Evolutionary conservation across 2,888 invertebrate genomes (phyloP).

Genomic region (Apocheima hispidaria): DNA sequence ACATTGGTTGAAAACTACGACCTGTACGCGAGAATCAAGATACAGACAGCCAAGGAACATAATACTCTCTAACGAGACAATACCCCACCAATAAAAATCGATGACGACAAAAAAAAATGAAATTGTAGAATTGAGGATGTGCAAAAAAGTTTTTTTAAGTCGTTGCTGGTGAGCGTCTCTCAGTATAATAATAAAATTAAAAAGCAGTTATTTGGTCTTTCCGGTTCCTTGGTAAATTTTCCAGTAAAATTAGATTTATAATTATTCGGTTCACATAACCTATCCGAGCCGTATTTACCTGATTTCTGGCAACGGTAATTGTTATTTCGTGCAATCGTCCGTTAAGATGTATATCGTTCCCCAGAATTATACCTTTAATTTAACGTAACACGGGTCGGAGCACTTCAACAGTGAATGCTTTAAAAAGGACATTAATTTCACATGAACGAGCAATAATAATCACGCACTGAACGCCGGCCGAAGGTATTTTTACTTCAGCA

Average conservation of each 20-base stretch:
- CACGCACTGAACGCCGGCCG: slow-evolving; percentile 42
- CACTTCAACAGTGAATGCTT: slow-evolving; percentile 36
- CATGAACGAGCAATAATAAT: slow-evolving; percentile 62
- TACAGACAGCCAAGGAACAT: too few species aligned
- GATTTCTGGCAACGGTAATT: slow-evolving; percentile 38
- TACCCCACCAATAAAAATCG: too few species aligned
- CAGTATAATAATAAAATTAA: too few species aligned
- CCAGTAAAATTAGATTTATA: slow-evolving; percentile 23
- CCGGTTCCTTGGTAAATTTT: slow-evolving; percentile 11
- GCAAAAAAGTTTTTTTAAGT: too few species aligned
- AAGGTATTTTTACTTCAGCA: slow-evolving; percentile 43
- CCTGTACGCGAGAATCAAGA: too few species aligned
- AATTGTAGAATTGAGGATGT: too few species aligned
- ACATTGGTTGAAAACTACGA: too few species aligned
- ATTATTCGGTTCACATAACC: slow-evolving; percentile 19
- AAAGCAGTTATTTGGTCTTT: slow-evolving; percentile 15
- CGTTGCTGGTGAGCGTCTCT: too few species aligned
- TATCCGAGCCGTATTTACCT: slow-evolving; percentile 7
- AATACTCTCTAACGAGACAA: too few species aligned
- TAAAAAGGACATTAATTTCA: slow-evolving; percentile 55
- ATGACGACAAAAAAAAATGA: too few species aligned
- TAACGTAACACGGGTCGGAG: slow-evolving; percentile 36
- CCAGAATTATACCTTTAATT: slow-evolving; percentile 42
- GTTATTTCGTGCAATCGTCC: slow-evolving; percentile 38
- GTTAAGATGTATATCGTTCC: slow-evolving; percentile 41